A percentile compares a stretch with the other conserved stretches of the same genome.
Evolutionary conservation across 2,797 vertebrate species (phyloP).

Genomic region (Lepus oiostolus): DNA sequence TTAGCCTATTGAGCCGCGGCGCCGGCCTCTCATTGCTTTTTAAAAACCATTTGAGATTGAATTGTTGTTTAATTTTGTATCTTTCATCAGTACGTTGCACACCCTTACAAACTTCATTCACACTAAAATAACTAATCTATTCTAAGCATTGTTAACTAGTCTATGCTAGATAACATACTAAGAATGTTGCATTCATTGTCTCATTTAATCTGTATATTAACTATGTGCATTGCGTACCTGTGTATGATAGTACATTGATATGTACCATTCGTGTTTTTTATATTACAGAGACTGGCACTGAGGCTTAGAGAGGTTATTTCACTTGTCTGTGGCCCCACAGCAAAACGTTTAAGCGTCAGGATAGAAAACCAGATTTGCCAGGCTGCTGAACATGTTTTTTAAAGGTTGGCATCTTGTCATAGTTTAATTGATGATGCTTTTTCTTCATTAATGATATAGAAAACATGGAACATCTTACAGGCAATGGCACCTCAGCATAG

Average conservation of each 20-base stretch:
- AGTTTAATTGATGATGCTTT: neutral
- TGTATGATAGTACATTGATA: neutral
- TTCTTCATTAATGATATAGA: slow-evolving; percentile 30
- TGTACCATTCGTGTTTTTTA: neutral
- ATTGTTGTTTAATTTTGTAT: neutral
- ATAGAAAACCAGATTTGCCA: neutral
- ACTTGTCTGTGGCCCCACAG: neutral
- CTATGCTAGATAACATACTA: neutral
- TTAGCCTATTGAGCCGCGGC: too few species aligned
- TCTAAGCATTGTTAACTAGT: neutral
- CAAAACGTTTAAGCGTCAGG: neutral
- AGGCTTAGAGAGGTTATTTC: neutral
- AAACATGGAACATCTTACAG: neutral
- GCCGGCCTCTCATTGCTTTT: neutral
- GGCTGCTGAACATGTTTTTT: neutral
- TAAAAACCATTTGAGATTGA: neutral
- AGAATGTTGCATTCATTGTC: neutral
- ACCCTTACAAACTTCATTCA: neutral
- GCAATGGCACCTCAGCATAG: neutral
- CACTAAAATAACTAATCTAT: neutral
- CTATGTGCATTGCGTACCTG: too few species aligned
- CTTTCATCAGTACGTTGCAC: neutral
- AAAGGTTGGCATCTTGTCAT: neutral
- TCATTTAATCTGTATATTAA: neutral
- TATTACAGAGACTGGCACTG: neutral